These are phyloP conservation scores for Hipposideros armiger DNA, from an alignment of 2,113 vertebrate genomes.

Conservation along the genomic window DNA sequence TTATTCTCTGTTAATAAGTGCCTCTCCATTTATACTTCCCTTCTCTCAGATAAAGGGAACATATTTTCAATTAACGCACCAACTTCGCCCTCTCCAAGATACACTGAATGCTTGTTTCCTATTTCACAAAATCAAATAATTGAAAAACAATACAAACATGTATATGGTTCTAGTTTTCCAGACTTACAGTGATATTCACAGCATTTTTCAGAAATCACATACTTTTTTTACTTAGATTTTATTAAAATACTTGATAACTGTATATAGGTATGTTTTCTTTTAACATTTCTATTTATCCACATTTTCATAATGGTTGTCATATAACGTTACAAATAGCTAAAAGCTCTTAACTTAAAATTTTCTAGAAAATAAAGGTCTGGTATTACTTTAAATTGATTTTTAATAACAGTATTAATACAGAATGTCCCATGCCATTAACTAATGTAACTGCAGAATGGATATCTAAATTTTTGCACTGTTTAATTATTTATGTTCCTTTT, in stretches of 20 bases:
- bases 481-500: slow-evolving; percentile 59
- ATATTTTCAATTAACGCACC: slow-evolving; percentile 77
- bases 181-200: slow-evolving; percentile 49
- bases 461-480: slow-evolving; percentile 34
- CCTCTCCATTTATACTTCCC: slow-evolving; percentile 72
- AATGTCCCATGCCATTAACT: neutral
- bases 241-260: neutral
- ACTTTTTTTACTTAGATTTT: slow-evolving; percentile 53
- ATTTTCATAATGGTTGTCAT: slow-evolving; percentile 11
- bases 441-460: neutral
- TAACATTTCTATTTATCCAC: neutral
- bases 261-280: neutral
- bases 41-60: slow-evolving; percentile 72
- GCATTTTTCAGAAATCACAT: slow-evolving; percentile 53
- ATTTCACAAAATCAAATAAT: slow-evolving; percentile 75
- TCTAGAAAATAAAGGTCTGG: slow-evolving; percentile 33
- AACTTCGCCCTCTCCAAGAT: slow-evolving; percentile 65
- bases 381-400: slow-evolving; percentile 41
- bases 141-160: slow-evolving; percentile 76
- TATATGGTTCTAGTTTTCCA: slow-evolving; percentile 73
- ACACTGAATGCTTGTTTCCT: slow-evolving; percentile 77
- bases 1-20: slow-evolving; percentile 69
- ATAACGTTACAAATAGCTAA: slow-evolving; percentile 10
- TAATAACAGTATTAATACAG: slow-evolving; percentile 35
- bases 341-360: slow-evolving; percentile 39